Evolutionary conservation across 2,888 invertebrate genomes (phyloP).

Genomic region (Cataglyphis livida): DNA sequence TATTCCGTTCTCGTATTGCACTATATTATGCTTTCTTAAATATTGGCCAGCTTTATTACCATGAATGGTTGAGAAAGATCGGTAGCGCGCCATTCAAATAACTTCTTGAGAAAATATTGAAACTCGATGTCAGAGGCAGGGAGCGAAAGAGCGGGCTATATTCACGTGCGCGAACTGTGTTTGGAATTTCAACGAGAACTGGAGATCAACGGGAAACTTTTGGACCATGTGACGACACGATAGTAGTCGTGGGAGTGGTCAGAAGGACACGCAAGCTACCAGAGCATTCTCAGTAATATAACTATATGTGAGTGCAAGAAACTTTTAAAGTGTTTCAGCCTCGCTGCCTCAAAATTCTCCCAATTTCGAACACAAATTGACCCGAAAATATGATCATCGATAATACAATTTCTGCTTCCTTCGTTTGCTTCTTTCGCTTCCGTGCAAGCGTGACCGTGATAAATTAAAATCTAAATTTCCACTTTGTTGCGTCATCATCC

Average conservation of each 20-base stretch:
- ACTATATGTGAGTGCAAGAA: slow-evolving; percentile 9
- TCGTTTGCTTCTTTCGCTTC: background rate
- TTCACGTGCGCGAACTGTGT: slow-evolving; percentile 42
- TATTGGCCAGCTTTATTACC: slow-evolving; percentile 22
- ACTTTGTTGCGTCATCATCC: background rate
- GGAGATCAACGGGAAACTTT: slow-evolving; percentile 56
- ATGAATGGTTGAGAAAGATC: background rate
- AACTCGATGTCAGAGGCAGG: slow-evolving; percentile 21
- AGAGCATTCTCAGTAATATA: background rate
- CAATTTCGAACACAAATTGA: background rate
- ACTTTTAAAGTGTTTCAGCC: slow-evolving; percentile 25
- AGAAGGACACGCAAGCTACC: slow-evolving; percentile 9
- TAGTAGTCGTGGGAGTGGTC: slow-evolving; percentile 50
- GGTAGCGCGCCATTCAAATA: slow-evolving; percentile 31
- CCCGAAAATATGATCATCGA: background rate
- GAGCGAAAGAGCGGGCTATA: slow-evolving; percentile 4
- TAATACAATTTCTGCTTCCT: background rate
- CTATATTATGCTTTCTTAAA: slow-evolving; percentile 2
- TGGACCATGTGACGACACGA: slow-evolving; percentile 58
- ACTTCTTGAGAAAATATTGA: slow-evolving; percentile 42
- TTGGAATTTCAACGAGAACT: slow-evolving; percentile 50
- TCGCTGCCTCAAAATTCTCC: background rate
- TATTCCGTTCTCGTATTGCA: background rate
- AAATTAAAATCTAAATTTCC: background rate
- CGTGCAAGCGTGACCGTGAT: background rate